Conservation (phyloP, 1,140 invertebrate genomes). For the Drosophila nannoptera region DNA sequence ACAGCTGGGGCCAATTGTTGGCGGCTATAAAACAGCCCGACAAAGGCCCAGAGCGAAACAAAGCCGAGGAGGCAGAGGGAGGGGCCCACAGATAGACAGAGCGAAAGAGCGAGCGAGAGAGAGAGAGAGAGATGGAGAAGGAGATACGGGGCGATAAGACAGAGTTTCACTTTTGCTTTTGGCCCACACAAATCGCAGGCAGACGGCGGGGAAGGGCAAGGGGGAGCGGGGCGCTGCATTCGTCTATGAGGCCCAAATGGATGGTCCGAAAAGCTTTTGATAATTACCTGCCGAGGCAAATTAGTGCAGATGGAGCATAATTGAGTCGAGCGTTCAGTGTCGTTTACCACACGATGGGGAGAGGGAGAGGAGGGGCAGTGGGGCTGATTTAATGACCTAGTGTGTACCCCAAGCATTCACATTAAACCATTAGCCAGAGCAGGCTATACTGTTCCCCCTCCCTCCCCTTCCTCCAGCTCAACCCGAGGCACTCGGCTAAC, state of each 20-base stretch:
- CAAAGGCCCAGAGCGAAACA: constrained; percentile 24
- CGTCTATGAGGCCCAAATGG: constrained; percentile 15
- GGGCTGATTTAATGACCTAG: constrained; percentile 36
- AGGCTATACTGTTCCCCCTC: constrained; percentile 12
- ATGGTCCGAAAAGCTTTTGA: constrained; percentile 29
- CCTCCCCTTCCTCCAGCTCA: too few species aligned
- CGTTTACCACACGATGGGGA: constrained; percentile 22
- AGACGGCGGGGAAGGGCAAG: constrained; percentile 17
- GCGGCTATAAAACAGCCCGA: constrained; percentile 29
- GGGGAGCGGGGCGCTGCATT: constrained; percentile 6
- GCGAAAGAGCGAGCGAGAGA: constrained; percentile 16
- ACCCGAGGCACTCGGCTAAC: too few species aligned
- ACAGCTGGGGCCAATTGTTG: constrained; percentile 39
- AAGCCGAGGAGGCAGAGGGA: constrained; percentile 6
- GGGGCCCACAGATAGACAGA: not conserved
- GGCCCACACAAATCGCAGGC: constrained; percentile 31
- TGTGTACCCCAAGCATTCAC: constrained; percentile 22
- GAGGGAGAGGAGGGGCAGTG: not conserved
- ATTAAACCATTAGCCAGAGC: constrained; percentile 24
- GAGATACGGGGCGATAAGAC: constrained; percentile 33
- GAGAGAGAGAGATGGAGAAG: not conserved
- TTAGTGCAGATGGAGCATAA: constrained; percentile 29
- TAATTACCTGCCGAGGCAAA: constrained; percentile 37
- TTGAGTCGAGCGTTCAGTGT: constrained; percentile 35
- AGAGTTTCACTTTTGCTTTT: constrained; percentile 51